Conservation (phyloP, 1,140 invertebrate genomes). For the Heliothis virescens region DNA sequence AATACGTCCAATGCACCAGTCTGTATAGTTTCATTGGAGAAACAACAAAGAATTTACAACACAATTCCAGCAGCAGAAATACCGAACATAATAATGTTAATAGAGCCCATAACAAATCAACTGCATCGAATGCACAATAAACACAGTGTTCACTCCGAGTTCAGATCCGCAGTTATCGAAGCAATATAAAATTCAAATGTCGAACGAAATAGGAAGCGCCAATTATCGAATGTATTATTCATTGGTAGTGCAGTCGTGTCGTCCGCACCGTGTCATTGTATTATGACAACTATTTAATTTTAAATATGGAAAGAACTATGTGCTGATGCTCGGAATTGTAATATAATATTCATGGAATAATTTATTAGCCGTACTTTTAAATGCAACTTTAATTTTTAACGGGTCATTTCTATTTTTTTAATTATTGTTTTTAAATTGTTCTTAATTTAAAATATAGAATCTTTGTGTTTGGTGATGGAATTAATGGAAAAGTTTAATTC, state of each 20-base stretch:
- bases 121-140: slow-evolving; percentile 13
- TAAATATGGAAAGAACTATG: slow-evolving; percentile 23
- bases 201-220: slow-evolving; percentile 39
- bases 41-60: not conserved
- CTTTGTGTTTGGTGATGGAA: too few relatives aligned
- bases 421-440: not conserved
- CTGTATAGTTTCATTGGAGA: too few relatives aligned
- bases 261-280: slow-evolving; percentile 26
- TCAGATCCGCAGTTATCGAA: slow-evolving; percentile 16
- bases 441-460: too few relatives aligned
- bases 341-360: not conserved
- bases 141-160: slow-evolving; percentile 8
- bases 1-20: not conserved
- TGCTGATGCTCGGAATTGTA: slow-evolving; percentile 8
- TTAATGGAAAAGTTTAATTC: too few relatives aligned
- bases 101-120: not conserved
- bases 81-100: not conserved
- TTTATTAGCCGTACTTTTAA: too few relatives aligned
- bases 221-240: slow-evolving; percentile 50
- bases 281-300: slow-evolving; percentile 34
- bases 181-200: slow-evolving; percentile 46
- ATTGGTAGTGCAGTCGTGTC: slow-evolving; percentile 38
- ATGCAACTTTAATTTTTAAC: too few relatives aligned
- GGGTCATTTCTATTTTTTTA: not conserved
- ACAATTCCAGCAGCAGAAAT: not conserved